phyloP scores from a whole-genome alignment of 2,797 vertebrate genomes.

The Melanotaenia maccullochi region DNA sequence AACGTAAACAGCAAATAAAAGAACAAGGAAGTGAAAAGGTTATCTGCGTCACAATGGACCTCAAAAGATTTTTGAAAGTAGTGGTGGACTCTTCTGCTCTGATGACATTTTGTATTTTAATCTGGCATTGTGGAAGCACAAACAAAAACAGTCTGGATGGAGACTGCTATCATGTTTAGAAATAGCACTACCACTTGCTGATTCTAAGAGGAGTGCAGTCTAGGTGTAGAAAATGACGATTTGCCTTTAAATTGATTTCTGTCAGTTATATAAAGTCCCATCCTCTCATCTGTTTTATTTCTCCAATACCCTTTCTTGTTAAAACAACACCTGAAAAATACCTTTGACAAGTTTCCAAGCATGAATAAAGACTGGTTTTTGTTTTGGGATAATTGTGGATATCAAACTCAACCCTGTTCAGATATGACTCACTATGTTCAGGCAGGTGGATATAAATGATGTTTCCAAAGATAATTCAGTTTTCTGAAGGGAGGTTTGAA shows the following conservation, averaged over 20 bases:
- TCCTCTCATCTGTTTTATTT: background rate
- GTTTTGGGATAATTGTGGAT: background rate
- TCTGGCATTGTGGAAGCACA: too few relatives aligned
- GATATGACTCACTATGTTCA: background rate
- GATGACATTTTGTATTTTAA: too few relatives aligned
- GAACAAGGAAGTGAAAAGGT: background rate
- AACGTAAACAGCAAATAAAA: background rate
- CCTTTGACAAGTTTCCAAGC: background rate
- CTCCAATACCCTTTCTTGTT: background rate
- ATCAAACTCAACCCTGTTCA: background rate
- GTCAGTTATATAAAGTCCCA: background rate
- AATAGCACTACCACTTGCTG: too few relatives aligned
- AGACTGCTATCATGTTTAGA: too few relatives aligned
- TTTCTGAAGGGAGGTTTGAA: slow-evolving; percentile 21
- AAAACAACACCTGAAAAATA: background rate
- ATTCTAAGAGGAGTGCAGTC: background rate
- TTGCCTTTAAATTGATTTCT: background rate
- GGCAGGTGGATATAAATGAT: background rate
- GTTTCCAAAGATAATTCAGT: background rate
- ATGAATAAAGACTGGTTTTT: background rate
- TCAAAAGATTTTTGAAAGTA: too few relatives aligned
- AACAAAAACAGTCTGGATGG: too few relatives aligned
- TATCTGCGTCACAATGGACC: too few relatives aligned
- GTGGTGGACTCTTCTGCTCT: too few relatives aligned
- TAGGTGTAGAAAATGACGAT: background rate